These are phyloP conservation scores for Gambelia wislizenii DNA, from an alignment of 2,797 vertebrate species.

Conservation along the genomic window DNA sequence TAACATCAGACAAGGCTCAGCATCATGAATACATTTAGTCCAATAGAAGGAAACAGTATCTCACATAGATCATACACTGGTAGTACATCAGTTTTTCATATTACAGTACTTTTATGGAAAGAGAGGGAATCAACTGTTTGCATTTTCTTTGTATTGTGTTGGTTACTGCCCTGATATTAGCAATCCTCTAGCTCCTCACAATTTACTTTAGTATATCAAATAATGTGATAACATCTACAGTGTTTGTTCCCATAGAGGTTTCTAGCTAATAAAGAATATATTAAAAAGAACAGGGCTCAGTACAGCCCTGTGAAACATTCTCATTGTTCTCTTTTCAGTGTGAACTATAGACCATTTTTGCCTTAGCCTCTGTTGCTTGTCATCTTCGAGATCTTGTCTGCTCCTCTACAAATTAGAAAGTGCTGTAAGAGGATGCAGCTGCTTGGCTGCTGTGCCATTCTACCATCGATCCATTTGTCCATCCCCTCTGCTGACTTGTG, in stretches of 20 bases:
- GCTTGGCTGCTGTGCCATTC: not conserved
- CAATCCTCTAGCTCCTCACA: not conserved
- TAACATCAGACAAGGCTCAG: not conserved
- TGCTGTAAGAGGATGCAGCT: not conserved
- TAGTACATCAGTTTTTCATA: not conserved
- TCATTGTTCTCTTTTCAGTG: not conserved
- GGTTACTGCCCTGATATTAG: not conserved
- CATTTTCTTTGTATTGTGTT: not conserved
- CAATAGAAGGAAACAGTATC: not conserved
- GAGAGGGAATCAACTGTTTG: not conserved
- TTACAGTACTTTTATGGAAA: not conserved
- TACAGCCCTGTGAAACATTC: not conserved
- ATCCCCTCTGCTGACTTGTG: not conserved
- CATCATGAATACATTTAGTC: not conserved
- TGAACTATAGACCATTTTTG: not conserved
- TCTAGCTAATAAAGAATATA: not conserved
- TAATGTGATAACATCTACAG: not conserved
- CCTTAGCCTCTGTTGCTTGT: not conserved
- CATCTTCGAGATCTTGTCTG: not conserved
- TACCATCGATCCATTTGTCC: not conserved
- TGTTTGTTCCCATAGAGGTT: not conserved
- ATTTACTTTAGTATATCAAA: not conserved
- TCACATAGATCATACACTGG: not conserved
- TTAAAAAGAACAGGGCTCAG: not conserved
- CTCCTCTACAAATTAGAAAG: not conserved